These are phyloP conservation scores for Drosophila bifasciata DNA, from an alignment of 1,140 invertebrate genomes.

Conservation along the genomic window DNA sequence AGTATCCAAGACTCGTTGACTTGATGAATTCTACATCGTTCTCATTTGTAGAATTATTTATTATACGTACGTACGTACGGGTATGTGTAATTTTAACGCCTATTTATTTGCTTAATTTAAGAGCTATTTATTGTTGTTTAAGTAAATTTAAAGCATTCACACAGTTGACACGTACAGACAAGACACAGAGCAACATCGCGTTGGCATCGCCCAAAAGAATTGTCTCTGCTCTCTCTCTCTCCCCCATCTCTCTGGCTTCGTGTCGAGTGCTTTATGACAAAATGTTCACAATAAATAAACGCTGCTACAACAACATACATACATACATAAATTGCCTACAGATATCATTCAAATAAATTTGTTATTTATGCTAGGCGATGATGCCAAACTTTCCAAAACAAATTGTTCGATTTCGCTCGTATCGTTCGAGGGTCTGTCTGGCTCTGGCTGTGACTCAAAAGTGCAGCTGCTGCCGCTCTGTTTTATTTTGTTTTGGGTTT, in stretches of 20 bases:
- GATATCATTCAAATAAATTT: constrained; percentile 54
- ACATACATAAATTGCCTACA: constrained; percentile 67
- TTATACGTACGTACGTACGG: neutral
- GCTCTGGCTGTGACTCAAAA: constrained; percentile 42
- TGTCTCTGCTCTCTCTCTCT: constrained; percentile 18
- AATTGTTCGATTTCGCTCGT: constrained; percentile 59
- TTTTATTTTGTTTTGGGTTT: constrained; percentile 29
- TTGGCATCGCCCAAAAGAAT: constrained; percentile 37
- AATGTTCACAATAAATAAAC: constrained; percentile 76
- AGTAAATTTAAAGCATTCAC: constrained; percentile 39
- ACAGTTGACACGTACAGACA: constrained; percentile 56
- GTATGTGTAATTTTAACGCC: constrained; percentile 39
- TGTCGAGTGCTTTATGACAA: constrained; percentile 69
- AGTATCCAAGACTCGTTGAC: neutral
- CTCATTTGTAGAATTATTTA: constrained; percentile 5
- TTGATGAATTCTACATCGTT: neutral
- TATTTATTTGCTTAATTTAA: constrained; percentile 58
- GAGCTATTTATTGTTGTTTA: constrained; percentile 44
- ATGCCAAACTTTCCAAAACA: constrained; percentile 64
- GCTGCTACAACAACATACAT: constrained; percentile 42
- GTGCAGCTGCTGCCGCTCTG: constrained; percentile 67
- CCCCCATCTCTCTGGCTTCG: too few relatives aligned
- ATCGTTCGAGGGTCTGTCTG: neutral
- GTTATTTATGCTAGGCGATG: constrained; percentile 61
- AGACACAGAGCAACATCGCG: constrained; percentile 57